Evolutionary conservation across 2,113 vertebrate genomes (phyloP).

Genomic region (Rattus norvegicus): DNA sequence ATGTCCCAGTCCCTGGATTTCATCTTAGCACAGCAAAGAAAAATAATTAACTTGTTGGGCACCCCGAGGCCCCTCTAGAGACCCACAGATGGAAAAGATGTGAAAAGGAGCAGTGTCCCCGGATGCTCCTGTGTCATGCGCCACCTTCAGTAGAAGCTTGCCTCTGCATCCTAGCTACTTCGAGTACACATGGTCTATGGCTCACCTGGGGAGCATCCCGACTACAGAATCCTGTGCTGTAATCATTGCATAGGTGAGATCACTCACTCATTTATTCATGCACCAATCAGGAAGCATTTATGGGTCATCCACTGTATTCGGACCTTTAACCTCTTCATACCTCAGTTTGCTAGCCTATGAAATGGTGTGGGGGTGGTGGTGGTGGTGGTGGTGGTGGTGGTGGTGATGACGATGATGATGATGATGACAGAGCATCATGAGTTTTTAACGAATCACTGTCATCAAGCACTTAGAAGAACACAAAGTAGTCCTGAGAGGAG

Average conservation of each 20-base stretch:
- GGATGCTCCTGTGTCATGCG: not conserved
- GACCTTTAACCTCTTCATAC: not conserved
- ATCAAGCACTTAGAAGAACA: not conserved
- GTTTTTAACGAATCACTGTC: not conserved
- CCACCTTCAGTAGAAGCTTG: not conserved
- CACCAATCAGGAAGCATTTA: not conserved
- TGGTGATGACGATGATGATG: not conserved
- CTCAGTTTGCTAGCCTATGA: not conserved
- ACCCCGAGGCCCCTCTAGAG: not conserved
- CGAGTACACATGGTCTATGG: not conserved
- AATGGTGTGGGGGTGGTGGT: too few species aligned
- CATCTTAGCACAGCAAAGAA: not conserved
- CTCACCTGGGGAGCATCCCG: not conserved
- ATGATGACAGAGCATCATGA: not conserved
- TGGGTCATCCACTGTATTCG: not conserved
- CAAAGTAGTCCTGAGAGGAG: not conserved
- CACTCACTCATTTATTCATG: not conserved
- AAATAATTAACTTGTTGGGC: not conserved
- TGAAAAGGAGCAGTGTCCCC: not conserved
- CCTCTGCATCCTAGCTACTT: not conserved
- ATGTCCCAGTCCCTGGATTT: not conserved
- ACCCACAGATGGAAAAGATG: not conserved
- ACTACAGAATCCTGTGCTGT: not conserved
- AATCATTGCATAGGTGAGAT: not conserved
- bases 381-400: too few species aligned